Percentiles rank a stretch among this genome's conserved stretches.
These are phyloP conservation scores for Acanthochromis polyacanthus DNA, from an alignment of 2,113 vertebrate species.

Conservation along the genomic window DNA sequence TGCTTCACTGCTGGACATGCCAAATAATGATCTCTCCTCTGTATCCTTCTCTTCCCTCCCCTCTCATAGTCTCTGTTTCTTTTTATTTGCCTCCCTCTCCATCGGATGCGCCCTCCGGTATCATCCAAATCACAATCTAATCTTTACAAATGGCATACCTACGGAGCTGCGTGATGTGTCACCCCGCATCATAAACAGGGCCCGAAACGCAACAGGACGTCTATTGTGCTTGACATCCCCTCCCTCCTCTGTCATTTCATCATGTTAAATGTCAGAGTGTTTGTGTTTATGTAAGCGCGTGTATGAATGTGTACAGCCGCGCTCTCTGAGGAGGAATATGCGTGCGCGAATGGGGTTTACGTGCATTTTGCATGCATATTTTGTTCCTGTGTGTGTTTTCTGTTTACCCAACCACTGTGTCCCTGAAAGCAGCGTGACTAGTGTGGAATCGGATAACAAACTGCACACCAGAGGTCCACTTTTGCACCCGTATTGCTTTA, in stretches of 20 bases:
- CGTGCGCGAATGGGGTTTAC: neutral
- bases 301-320: neutral
- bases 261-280: slow-evolving; percentile 64
- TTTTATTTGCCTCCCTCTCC: neutral
- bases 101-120: slow-evolving; percentile 35
- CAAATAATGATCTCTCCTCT: slow-evolving; percentile 67
- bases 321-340: neutral
- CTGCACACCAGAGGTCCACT: neutral
- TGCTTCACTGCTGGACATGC: slow-evolving; percentile 48
- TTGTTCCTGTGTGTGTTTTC: neutral
- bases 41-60: slow-evolving; percentile 6
- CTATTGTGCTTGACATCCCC: slow-evolving; percentile 50
- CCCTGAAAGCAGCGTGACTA: neutral
- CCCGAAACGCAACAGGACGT: slow-evolving; percentile 8
- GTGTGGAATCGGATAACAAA: neutral
- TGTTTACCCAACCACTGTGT: neutral
- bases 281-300: slow-evolving; percentile 1
- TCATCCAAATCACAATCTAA: slow-evolving; percentile 61
- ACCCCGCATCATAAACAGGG: slow-evolving; percentile 55
- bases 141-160: slow-evolving; percentile 65
- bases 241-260: slow-evolving; percentile 48
- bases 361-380: slow-evolving; percentile 12
- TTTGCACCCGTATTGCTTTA: neutral
- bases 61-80: neutral
- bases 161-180: slow-evolving; percentile 52